These are phyloP conservation scores for Eucidaris tribuloides DNA, from an alignment of 35 echinoderm and acorn worm genomes.

Conservation along the genomic window DNA sequence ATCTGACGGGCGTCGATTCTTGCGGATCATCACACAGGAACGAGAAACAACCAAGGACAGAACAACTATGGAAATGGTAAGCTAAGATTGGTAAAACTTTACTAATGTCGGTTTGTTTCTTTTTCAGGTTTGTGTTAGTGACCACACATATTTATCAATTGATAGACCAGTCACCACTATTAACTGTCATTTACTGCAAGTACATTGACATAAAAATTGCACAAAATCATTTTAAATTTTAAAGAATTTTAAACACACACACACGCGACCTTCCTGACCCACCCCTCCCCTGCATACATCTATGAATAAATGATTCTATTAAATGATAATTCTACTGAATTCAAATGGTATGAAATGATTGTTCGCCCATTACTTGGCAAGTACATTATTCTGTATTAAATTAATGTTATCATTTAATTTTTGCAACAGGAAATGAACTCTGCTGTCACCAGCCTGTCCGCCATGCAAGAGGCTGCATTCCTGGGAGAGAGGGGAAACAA, in stretches of 20 bases:
- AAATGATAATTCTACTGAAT: background rate
- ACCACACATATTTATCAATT: background rate
- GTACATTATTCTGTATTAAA: background rate
- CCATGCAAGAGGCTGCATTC: slow-evolving; percentile 36
- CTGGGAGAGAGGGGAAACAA: slow-evolving; percentile 28
- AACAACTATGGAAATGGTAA: slow-evolving; percentile 85
- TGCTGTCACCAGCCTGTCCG: slow-evolving; percentile 28
- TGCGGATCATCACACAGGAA: slow-evolving; percentile 71
- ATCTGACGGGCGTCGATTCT: slow-evolving; percentile 70
- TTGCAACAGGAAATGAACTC: slow-evolving; percentile 29
- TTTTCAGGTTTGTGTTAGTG: background rate
- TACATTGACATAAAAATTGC: background rate
- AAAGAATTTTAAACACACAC: background rate
- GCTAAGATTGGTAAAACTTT: background rate
- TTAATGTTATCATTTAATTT: background rate
- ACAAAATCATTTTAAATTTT: background rate
- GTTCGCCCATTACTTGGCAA: background rate
- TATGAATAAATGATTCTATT: background rate
- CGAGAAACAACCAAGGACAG: slow-evolving; percentile 54
- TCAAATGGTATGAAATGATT: background rate
- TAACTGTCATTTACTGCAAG: background rate
- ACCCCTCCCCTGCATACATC: background rate
- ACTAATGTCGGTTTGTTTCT: background rate
- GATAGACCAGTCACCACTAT: background rate
- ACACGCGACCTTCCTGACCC: background rate